Evolutionary conservation across 53 echinoderm and acorn worm genomes (phyloP), one percentile per base, ranked within the genome.

Genomic region (Mesocentrotus franciscanus): DNA sequence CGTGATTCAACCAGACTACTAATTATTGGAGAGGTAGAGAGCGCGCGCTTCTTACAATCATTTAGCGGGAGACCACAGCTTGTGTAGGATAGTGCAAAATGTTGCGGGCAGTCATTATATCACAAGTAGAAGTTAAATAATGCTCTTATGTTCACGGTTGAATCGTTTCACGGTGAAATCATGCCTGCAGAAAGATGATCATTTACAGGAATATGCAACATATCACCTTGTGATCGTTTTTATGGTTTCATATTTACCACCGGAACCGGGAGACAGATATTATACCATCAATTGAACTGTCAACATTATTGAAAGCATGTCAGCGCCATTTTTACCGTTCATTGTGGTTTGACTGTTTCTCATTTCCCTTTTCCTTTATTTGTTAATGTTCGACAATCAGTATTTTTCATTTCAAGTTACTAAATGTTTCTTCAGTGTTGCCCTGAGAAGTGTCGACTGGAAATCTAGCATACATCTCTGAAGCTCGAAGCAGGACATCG

Each of bases 1-100:
- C 75, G 92, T 92, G 92, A 92, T 92, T 92, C 92, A 92, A 49
- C 56, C 12, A 49, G 74, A 74, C 92, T 22, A 92, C 92, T 92
- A 92, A 56, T 74, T 56, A 92, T 56, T 75, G 92, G 76, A 64
- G 70, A 62, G 60, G 87, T 5, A 92, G 68, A 60, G 90, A 58
- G 87, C 56, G 87, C 87, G 87, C 87, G 87, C 58, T 56, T 27
- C 27, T 87, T 22, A 27, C 12, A 9, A 33, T 39, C 42, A 81
- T 81, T 76, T 20, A 58, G 91, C 91, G 68, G 62, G 91, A 91
- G 91, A 66, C 35, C 36, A 34, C 66, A 34, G 91, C 34, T 29
- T 11, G 34, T 66, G 91, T 62, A 20, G 34, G 59, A 91, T 56
- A 91, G 91, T 64, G 66, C 68, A 91, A 62, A 91, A 64, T 91